Evolutionary conservation across 2,113 vertebrate genomes (phyloP).

Genomic region (Ophthalmolycus amberensis): DNA sequence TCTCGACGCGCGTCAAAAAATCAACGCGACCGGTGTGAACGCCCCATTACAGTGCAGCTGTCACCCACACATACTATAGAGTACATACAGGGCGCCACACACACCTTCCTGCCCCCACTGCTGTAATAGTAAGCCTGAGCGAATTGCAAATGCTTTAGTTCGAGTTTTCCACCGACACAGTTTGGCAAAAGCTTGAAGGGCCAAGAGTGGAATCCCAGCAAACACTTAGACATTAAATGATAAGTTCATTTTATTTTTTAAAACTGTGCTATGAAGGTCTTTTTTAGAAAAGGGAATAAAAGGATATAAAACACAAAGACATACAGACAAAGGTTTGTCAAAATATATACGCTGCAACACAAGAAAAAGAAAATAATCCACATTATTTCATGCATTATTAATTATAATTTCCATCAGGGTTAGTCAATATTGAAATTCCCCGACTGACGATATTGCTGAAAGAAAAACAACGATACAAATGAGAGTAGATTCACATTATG

Average conservation of each 20-base stretch:
- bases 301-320: background rate
- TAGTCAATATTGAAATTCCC: no score
- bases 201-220: constrained; percentile 21
- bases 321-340: background rate
- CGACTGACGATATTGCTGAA: no score
- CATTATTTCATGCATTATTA: background rate
- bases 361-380: background rate
- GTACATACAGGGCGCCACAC: background rate
- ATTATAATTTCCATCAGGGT: no score
- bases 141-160: constrained; percentile 50
- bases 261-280: background rate
- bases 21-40: no score
- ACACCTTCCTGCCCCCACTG: background rate
- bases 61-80: constrained; percentile 20
- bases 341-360: background rate
- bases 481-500: no score
- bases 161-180: constrained; percentile 38
- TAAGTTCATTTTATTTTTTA: constrained; percentile 27
- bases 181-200: constrained; percentile 40
- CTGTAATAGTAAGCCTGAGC: constrained; percentile 27
- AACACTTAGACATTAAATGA: constrained; percentile 26
- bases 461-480: no score
- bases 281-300: background rate
- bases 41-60: constrained; percentile 8
- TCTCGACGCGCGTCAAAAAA: no score